A percentile compares a stretch with the other conserved stretches of the same genome.
These are phyloP conservation scores for Linnaemya vulpina DNA, from an alignment of 2,888 invertebrate species.

Conservation along the genomic window DNA sequence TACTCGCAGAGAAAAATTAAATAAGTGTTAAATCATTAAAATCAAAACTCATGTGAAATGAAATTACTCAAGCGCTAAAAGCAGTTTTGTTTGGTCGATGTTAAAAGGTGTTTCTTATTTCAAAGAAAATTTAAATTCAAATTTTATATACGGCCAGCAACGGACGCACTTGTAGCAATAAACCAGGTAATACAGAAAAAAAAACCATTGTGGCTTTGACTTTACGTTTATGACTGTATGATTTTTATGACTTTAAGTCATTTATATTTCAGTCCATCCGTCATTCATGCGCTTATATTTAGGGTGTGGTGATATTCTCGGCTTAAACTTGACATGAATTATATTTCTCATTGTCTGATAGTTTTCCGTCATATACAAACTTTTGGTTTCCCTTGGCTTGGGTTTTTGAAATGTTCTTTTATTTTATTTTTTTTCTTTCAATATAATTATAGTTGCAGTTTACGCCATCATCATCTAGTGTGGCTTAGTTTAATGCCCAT, in stretches of 20 bases:
- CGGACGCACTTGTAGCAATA: slow-evolving; percentile 46
- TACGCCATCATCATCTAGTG: slow-evolving; percentile 52
- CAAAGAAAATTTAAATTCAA: background rate
- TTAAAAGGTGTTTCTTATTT: background rate
- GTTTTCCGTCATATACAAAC: slow-evolving; percentile 23
- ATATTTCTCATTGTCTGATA: slow-evolving; percentile 23
- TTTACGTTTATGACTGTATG: slow-evolving; percentile 3
- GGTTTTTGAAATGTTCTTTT: background rate
- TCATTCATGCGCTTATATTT: slow-evolving; percentile 27
- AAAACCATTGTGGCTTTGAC: slow-evolving; percentile 48
- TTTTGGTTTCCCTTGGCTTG: slow-evolving; percentile 57
- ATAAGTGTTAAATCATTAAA: slow-evolving; percentile 62
- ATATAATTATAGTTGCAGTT: slow-evolving; percentile 57
- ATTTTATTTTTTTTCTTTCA: background rate
- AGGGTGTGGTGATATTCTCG: slow-evolving; percentile 59
- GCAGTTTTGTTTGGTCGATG: slow-evolving; percentile 6
- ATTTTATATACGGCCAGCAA: slow-evolving; percentile 12
- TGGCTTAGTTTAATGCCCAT: slow-evolving; percentile 16
- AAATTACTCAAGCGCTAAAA: slow-evolving; percentile 44
- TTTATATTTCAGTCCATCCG: slow-evolving; percentile 21
- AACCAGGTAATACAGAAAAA: slow-evolving; percentile 17
- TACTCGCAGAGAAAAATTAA: background rate
- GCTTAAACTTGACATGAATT: slow-evolving; percentile 46
- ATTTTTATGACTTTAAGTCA: slow-evolving; percentile 31
- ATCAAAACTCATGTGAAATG: slow-evolving; percentile 55